Evolutionary conservation across 2,888 invertebrate species (phyloP).

Genomic region (Heterodera filipjevi): DNA sequence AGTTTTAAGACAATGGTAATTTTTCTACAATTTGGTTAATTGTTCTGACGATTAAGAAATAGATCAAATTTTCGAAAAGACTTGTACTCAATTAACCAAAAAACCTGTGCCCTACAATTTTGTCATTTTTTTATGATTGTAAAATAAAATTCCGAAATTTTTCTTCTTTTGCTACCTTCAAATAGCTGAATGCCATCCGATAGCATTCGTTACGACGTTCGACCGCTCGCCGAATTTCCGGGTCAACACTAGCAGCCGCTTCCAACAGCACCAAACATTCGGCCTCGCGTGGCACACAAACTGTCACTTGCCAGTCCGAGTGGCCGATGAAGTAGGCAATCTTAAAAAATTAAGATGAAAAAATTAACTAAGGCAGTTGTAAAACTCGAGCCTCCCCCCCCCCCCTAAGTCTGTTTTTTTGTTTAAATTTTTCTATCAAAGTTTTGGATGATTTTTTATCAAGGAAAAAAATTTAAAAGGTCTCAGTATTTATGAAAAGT

Average conservation of each 20-base stretch:
- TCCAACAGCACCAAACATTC: slow-evolving; percentile 56
- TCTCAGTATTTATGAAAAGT: too few species aligned
- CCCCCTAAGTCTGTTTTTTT: not conserved
- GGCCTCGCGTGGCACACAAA: slow-evolving; percentile 64
- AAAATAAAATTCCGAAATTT: not conserved
- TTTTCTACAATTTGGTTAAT: too few species aligned
- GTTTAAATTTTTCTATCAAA: too few species aligned
- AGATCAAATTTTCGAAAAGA: too few species aligned
- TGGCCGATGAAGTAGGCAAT: slow-evolving; percentile 64
- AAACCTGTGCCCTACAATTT: slow-evolving; percentile 57
- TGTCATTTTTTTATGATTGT: slow-evolving; percentile 39
- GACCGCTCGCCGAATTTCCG: slow-evolving; percentile 42
- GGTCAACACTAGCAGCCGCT: slow-evolving; percentile 30
- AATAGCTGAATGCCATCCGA: slow-evolving; percentile 60
- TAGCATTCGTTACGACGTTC: slow-evolving; percentile 61
- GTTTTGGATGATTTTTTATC: too few species aligned
- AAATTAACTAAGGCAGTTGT: too few species aligned
- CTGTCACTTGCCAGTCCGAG: slow-evolving; percentile 64
- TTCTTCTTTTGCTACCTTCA: slow-evolving; percentile 27
- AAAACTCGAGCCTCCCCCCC: too few species aligned
- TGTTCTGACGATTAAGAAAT: too few species aligned
- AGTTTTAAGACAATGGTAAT: too few species aligned
- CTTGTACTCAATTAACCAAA: too few species aligned
- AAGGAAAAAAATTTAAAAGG: too few species aligned
- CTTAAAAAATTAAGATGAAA: slow-evolving; percentile 44